Percentiles rank a stretch among this genome's conserved stretches.
Evolutionary conservation across 2,113 vertebrate species (phyloP).

Genomic region (Dendrocopos noguchii): DNA sequence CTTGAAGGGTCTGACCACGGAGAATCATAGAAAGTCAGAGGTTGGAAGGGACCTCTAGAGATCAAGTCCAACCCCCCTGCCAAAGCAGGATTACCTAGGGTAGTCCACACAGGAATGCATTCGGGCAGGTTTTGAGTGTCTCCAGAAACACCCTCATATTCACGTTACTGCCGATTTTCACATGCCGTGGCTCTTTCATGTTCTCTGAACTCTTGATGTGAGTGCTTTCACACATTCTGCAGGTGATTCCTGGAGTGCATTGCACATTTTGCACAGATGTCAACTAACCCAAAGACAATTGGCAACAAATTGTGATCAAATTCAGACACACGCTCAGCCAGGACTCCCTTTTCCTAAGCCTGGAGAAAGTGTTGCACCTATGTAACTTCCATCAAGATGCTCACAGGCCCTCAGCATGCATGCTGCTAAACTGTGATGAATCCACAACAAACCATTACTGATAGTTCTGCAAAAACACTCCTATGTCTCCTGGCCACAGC

Average conservation of each 20-base stretch:
- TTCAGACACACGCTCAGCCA: background rate
- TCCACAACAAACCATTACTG: background rate
- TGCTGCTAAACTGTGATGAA: background rate
- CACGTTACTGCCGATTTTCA: background rate
- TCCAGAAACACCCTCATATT: background rate
- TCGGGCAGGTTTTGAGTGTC: too few species aligned
- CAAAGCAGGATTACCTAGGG: too few species aligned
- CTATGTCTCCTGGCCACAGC: background rate
- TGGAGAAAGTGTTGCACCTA: background rate
- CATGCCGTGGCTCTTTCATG: background rate
- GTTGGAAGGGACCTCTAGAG: too few species aligned
- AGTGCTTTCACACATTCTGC: background rate
- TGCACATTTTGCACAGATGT: background rate
- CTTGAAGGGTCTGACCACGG: constrained; percentile 19
- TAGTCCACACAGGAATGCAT: too few species aligned
- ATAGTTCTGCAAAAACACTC: constrained; percentile 8
- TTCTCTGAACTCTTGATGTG: background rate
- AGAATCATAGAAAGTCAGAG: background rate
- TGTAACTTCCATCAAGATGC: background rate
- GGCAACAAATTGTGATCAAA: background rate
- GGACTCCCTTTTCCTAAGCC: background rate
- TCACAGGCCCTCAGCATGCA: background rate
- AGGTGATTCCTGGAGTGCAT: background rate
- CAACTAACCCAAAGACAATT: background rate
- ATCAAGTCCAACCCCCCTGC: too few species aligned